Evolutionary conservation across 2,888 invertebrate species (phyloP).

Genomic region (Scrobipalpa atriplicella): DNA sequence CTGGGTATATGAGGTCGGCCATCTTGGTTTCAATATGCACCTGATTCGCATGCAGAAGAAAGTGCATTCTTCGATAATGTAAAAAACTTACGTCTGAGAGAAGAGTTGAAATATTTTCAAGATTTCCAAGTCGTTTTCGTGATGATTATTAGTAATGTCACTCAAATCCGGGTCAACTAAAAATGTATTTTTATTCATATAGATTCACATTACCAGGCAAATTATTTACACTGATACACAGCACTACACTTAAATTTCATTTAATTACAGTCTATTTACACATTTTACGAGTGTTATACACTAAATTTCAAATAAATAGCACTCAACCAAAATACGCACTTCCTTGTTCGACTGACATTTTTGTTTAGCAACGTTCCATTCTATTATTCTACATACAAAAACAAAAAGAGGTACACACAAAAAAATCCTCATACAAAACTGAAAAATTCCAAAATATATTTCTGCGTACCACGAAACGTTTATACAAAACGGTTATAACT

Average conservation of each 20-base stretch:
- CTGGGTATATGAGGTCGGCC: conserved; percentile 59
- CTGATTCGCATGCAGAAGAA: conserved; percentile 39
- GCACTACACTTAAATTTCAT: conserved; percentile 38
- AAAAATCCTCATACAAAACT: too few species aligned
- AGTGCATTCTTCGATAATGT: conserved; percentile 29
- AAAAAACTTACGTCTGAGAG: conserved; percentile 62
- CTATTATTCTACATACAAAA: background rate
- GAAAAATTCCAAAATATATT: background rate
- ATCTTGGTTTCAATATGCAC: conserved; percentile 57
- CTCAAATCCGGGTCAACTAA: conserved; percentile 25
- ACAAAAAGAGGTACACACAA: background rate
- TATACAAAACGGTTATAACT: conserved; percentile 10
- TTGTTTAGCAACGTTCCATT: conserved; percentile 45
- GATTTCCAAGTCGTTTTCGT: conserved; percentile 41
- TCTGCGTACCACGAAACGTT: background rate
- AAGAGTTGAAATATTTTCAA: background rate
- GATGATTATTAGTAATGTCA: conserved; percentile 32
- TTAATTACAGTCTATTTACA: conserved; percentile 45
- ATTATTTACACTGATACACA: conserved; percentile 37
- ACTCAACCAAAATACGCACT: conserved; percentile 68
- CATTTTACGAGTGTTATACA: conserved; percentile 47
- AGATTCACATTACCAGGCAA: conserved; percentile 27
- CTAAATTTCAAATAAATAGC: conserved; percentile 45
- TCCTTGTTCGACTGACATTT: conserved; percentile 58
- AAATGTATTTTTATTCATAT: conserved; percentile 20